Percentiles rank a stretch among this genome's conserved stretches.
phyloP scores from a whole-genome alignment of 2,113 vertebrate genomes.

The Festucalex cinctus region DNA sequence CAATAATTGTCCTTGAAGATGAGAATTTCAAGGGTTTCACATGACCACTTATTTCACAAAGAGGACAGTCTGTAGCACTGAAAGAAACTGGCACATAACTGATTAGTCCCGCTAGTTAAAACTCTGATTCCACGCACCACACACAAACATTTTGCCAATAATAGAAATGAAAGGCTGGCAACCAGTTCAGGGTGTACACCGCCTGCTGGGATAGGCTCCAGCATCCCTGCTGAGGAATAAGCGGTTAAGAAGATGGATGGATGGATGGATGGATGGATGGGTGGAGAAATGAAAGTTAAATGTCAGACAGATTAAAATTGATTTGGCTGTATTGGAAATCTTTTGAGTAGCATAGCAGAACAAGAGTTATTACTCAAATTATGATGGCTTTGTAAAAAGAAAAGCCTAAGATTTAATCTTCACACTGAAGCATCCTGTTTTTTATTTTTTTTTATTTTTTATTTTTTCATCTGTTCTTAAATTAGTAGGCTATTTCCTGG shows the following conservation, averaged over 20 bases:
- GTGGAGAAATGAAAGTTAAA: not conserved
- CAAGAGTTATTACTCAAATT: not conserved
- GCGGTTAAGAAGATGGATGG: no score
- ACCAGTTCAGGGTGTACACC: no score
- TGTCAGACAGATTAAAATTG: not conserved
- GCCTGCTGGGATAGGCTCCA: no score
- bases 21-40: constrained; percentile 41
- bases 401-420: no score
- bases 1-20: constrained; percentile 24
- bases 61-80: constrained; percentile 9
- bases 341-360: no score
- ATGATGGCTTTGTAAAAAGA: no score
- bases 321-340: not conserved
- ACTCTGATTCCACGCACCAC: constrained; percentile 5
- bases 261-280: no score
- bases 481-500: no score
- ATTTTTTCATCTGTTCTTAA: no score
- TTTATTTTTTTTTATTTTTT: no score
- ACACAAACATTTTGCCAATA: not conserved
- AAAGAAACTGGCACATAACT: constrained; percentile 7
- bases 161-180: not conserved
- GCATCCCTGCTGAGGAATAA: no score
- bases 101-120: not conserved
- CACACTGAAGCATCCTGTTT: no score
- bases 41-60: constrained; percentile 32